Percentiles rank a stretch among this genome's conserved stretches.
Conservation (phyloP, 2,797 vertebrate genomes). For the Champsocephalus gunnari region DNA sequence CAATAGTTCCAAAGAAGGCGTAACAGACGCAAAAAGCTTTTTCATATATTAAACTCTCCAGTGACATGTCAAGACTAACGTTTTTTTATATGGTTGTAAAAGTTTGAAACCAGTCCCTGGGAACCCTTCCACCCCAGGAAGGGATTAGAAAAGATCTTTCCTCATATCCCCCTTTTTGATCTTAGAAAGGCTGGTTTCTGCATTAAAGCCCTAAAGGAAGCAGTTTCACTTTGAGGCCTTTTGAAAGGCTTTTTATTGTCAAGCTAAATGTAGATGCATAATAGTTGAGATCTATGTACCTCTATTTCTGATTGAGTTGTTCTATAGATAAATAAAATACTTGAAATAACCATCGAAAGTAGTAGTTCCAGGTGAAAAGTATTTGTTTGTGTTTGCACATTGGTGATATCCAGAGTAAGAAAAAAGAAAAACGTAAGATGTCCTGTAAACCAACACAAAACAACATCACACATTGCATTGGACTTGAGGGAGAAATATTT, state of each 20-base stretch:
- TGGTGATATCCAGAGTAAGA: conserved; percentile 55
- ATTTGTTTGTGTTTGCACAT: conserved; percentile 16
- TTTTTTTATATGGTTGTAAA: background rate
- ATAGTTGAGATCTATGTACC: background rate
- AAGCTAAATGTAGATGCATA: background rate
- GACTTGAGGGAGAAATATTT: conserved; percentile 36
- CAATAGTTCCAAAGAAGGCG: background rate
- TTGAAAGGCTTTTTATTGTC: background rate
- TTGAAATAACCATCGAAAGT: background rate
- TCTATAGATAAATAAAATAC: background rate
- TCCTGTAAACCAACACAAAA: background rate
- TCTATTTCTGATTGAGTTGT: background rate
- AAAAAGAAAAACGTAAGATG: background rate
- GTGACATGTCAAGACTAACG: background rate
- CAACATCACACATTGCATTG: background rate
- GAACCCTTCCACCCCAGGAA: background rate
- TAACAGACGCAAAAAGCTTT: background rate
- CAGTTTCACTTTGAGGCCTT: background rate
- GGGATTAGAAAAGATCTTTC: background rate
- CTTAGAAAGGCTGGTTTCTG: background rate
- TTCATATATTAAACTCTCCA: background rate
- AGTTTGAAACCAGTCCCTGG: background rate
- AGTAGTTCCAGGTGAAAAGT: background rate
- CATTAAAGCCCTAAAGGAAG: background rate
- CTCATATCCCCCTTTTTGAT: background rate